phyloP scores from a whole-genome alignment of 2,113 vertebrate genomes.

The Lepus timidus region DNA sequence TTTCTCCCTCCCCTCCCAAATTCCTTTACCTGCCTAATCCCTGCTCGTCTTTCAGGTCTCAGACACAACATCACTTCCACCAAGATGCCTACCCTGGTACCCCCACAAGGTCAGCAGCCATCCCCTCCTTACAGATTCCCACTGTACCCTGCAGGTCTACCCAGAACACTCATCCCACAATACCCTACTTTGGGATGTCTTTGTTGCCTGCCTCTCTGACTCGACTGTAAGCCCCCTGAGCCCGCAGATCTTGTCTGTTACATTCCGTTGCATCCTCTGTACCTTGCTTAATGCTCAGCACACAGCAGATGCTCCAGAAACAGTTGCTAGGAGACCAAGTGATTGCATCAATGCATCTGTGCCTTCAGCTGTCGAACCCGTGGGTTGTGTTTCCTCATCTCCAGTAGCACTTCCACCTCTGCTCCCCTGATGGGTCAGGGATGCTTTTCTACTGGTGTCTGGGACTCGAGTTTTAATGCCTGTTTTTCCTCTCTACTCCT shows the following conservation, averaged over 20 bases:
- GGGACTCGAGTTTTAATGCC: not conserved
- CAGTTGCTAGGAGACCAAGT: not conserved
- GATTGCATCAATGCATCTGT: fast-evolving
- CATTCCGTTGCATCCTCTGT: not conserved
- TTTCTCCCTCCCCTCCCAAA: not conserved
- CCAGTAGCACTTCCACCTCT: not conserved
- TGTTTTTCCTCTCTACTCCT: not conserved
- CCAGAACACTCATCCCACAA: not conserved
- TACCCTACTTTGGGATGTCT: not conserved
- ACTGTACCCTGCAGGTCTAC: not conserved
- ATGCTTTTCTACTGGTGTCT: fast-evolving
- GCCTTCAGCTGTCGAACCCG: not conserved
- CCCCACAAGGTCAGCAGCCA: slow-evolving; percentile 14
- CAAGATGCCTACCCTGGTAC: not conserved
- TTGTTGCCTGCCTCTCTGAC: not conserved
- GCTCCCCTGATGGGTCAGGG: not conserved
- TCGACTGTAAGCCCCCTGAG: not conserved
- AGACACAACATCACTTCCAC: not conserved
- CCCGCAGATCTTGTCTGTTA: fast-evolving
- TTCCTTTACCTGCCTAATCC: not conserved
- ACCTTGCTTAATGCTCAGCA: not conserved
- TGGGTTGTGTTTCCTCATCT: fast-evolving
- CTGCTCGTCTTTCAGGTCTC: slow-evolving; percentile 47
- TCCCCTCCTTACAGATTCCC: not conserved
- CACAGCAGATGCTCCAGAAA: fast-evolving